These are phyloP conservation scores for Torymus auratus DNA, from an alignment of 2,888 invertebrate species.

Conservation along the genomic window DNA sequence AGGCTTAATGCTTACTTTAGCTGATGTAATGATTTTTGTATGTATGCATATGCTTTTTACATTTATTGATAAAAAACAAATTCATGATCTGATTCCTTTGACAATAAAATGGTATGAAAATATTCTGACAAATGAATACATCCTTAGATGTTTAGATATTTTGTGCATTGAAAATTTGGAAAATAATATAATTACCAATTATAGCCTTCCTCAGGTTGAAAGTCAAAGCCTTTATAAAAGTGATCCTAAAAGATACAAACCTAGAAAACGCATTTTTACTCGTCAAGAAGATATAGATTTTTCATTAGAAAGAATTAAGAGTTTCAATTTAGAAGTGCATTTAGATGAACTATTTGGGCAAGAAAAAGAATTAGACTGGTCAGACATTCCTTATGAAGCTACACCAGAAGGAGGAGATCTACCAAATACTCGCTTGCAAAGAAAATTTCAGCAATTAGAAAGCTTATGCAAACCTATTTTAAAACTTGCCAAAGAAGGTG, in stretches of 20 bases:
- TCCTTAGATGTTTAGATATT: constrained; percentile 69
- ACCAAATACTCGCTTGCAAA: constrained; percentile 83
- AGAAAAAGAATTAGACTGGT: constrained; percentile 82
- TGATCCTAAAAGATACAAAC: constrained; percentile 87
- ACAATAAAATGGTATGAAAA: constrained; percentile 82
- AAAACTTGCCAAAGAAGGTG: constrained; percentile 82
- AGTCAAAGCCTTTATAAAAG: constrained; percentile 86
- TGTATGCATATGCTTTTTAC: constrained; percentile 82
- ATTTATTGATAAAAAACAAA: constrained; percentile 70
- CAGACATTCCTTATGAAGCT: constrained; percentile 83
- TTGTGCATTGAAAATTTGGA: constrained; percentile 69
- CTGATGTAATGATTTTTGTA: constrained; percentile 89
- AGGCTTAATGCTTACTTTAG: constrained; percentile 88
- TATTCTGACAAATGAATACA: constrained; percentile 68
- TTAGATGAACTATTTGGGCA: constrained; percentile 74
- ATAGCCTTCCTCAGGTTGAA: constrained; percentile 77
- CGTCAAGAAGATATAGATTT: constrained; percentile 86
- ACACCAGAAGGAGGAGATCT: constrained; percentile 88
- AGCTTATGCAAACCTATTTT: constrained; percentile 88
- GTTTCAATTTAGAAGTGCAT: constrained; percentile 76
- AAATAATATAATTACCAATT: constrained; percentile 57
- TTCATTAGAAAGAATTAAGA: constrained; percentile 77
- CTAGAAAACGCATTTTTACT: constrained; percentile 85
- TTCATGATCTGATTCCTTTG: constrained; percentile 79
- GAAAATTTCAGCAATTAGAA: constrained; percentile 92